A percentile compares a stretch with the other conserved stretches of the same genome.
Conservation (phyloP, 1,140 invertebrate genomes). For the Papilio aristodemus region DNA sequence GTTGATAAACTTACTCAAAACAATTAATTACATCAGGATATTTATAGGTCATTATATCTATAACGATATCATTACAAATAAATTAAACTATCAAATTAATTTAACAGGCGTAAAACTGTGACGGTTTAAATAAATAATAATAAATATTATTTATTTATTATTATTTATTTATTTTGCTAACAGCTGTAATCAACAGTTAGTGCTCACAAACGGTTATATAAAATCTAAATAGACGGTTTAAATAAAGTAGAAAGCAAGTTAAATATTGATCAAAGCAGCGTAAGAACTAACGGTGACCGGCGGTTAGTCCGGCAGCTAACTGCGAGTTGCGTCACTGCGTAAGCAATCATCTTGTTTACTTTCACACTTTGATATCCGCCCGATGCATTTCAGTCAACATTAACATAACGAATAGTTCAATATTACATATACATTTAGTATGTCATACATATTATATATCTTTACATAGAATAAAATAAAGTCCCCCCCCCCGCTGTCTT, state of each 20-base stretch:
- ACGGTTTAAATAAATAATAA: no score
- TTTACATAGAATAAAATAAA: no score
- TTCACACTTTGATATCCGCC: constrained; percentile 29
- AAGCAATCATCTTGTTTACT: constrained; percentile 39
- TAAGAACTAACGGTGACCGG: constrained; percentile 20
- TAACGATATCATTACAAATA: no score
- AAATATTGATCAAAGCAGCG: constrained; percentile 13
- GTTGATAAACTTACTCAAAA: neutral
- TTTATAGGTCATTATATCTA: neutral
- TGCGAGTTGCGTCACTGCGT: constrained; percentile 30
- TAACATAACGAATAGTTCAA: no score
- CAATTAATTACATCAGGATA: no score
- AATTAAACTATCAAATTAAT: no score
- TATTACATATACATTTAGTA: no score
- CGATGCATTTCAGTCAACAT: neutral
- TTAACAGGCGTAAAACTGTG: no score
- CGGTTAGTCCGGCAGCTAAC: neutral
- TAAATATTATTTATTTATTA: no score
- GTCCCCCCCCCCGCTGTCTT: no score
- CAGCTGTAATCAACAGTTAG: neutral
- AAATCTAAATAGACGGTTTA: neutral
- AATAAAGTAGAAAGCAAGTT: neutral
- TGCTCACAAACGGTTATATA: neutral
- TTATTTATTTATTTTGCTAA: neutral
- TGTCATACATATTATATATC: no score